Conservation (phyloP, 2,888 invertebrate genomes). For the Noctua janthe region DNA sequence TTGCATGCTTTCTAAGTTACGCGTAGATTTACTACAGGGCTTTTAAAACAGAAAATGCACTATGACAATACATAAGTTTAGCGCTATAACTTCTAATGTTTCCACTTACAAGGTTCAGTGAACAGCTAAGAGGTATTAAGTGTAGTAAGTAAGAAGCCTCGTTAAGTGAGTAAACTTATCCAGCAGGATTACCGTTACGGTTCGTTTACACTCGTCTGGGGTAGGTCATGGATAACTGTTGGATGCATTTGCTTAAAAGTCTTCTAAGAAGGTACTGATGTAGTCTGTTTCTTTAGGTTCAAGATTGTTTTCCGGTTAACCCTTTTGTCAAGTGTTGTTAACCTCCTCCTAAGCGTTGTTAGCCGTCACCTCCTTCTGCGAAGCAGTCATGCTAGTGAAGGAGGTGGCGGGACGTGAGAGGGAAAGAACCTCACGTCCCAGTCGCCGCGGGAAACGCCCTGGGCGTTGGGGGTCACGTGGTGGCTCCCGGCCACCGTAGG, state of each 20-base stretch:
- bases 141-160: slow-evolving; percentile 77
- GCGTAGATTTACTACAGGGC: neutral
- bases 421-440: no score
- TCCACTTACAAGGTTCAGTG: slow-evolving; percentile 73
- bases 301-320: neutral
- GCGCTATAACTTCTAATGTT: slow-evolving; percentile 58
- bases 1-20: neutral
- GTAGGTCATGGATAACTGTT: slow-evolving; percentile 1
- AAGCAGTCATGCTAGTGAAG: no score
- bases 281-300: neutral
- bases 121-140: slow-evolving; percentile 77
- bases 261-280: no score
- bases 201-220: slow-evolving; percentile 16
- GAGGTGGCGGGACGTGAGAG: no score
- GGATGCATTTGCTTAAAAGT: neutral
- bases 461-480: no score
- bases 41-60: neutral
- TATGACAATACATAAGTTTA: slow-evolving; percentile 2
- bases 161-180: slow-evolving; percentile 77
- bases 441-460: no score
- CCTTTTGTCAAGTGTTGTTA: neutral
- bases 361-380: no score
- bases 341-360: no score
- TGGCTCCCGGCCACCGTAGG: no score
- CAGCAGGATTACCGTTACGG: slow-evolving; percentile 68